Evolutionary conservation across 2,888 invertebrate genomes (phyloP), one percentile per base, ranked within the genome.

Genomic region (Athalia cordata): DNA sequence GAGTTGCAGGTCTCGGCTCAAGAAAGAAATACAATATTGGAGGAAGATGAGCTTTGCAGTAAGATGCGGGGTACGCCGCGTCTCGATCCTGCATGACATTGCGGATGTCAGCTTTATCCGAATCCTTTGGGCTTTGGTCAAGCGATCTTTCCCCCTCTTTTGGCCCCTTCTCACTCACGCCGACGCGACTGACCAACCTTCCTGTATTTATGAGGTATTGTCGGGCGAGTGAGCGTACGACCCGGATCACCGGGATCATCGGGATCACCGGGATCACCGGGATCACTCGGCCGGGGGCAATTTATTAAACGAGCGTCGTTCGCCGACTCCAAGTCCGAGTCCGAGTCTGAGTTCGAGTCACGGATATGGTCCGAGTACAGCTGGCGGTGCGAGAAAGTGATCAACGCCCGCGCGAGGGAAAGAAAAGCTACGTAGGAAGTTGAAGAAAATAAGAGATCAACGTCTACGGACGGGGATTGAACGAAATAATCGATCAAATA

Each of bases 231-330:
- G 70, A 7, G 15, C 11, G 45, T 57, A 59, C 57, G 70, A 72
- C 70, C 70, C 70, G 70, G 57, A 72, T 72, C 70, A 72, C 45
- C 47, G 70, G 59, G 59, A 72, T 72, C 70, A 72, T n/a, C 47
- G 70, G 59, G 59, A 72, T 72, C 70, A 72, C 70, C 11, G 59
- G 70, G 70, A 72, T 72, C 70, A 50, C 45, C 70, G 70, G 70
- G 70, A 72, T 72, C 70, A 59, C 59, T 9, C 43, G 45, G 47
- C 70, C 45, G 5, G 59, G 5, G 70, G 70, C 70, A 72, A 72
- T 72, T 72, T 72, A 72, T 72, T 72, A 72, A 57, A 72, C 70
- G 70, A 72, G 59, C 57, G 45, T 72, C 70, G 59, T 72, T 72
- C 59, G 13, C 45, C 57, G 57, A 72, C 15, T 68, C 3, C 13